A percentile compares a stretch with the other conserved stretches of the same genome.
Evolutionary conservation across 2,797 vertebrate species (phyloP).

Genomic region (Melanotaenia nigrans): DNA sequence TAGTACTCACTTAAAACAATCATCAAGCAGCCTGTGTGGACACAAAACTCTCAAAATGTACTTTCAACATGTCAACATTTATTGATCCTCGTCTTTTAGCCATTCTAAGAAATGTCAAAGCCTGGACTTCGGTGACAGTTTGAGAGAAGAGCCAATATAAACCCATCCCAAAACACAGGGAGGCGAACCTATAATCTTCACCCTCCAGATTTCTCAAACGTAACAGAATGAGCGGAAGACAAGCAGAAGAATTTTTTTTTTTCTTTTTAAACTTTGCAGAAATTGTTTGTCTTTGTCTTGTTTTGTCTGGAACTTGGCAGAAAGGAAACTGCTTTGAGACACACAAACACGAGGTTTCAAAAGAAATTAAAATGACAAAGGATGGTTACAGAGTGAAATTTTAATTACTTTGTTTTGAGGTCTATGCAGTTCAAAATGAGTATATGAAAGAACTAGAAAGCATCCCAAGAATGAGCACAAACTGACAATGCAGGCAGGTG

Average conservation of each 20-base stretch:
- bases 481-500: background rate
- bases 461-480: background rate
- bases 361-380: background rate
- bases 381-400: background rate
- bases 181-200: background rate
- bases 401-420: background rate
- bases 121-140: background rate
- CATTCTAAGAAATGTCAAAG: slow-evolving; percentile 14
- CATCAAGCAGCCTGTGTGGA: background rate
- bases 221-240: background rate
- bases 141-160: slow-evolving; percentile 4
- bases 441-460: slow-evolving; percentile 9
- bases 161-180: slow-evolving; percentile 10
- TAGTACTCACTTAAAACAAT: background rate
- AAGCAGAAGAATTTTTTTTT: no score
- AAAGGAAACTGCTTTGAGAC: background rate
- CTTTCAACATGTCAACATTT: slow-evolving; percentile 10
- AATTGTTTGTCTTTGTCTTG: background rate
- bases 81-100: slow-evolving; percentile 12
- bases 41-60: slow-evolving; percentile 11
- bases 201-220: slow-evolving; percentile 4
- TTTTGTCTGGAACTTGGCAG: slow-evolving; percentile 16
- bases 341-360: background rate
- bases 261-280: no score
- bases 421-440: background rate